A percentile compares a stretch with the other conserved stretches of the same genome.
Evolutionary conservation across 2,113 vertebrate genomes (phyloP).

Genomic region (Tenrec ecaudatus): DNA sequence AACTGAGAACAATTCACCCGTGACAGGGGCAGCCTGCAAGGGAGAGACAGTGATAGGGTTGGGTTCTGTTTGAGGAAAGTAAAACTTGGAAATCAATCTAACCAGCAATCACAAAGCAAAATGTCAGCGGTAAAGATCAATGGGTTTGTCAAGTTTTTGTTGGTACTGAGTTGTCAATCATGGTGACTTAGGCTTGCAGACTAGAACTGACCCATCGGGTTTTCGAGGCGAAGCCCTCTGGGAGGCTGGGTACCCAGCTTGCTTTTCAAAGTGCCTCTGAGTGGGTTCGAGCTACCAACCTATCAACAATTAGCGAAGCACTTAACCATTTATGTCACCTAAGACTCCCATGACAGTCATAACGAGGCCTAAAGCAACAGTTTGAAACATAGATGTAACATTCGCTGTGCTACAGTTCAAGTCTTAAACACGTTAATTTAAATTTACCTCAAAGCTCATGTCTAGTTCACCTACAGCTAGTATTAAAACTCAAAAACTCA

Average conservation of each 20-base stretch:
- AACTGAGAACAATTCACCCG: constrained; percentile 87
- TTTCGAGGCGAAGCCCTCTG: neutral
- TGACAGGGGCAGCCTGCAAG: constrained; percentile 90
- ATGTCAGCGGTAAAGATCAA: constrained; percentile 9
- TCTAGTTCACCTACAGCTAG: too few species aligned
- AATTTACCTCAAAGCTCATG: too few species aligned
- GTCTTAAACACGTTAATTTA: too few species aligned
- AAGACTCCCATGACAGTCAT: neutral
- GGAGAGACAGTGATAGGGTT: constrained; percentile 28
- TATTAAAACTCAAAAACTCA: too few species aligned
- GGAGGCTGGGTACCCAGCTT: neutral
- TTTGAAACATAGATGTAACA: constrained; percentile 9
- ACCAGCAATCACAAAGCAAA: neutral
- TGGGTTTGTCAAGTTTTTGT: neutral
- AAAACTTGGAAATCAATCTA: constrained; percentile 49
- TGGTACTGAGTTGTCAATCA: neutral
- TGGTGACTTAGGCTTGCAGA: neutral
- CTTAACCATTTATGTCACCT: neutral
- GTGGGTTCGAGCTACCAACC: neutral
- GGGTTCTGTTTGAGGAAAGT: neutral
- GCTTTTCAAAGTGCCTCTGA: neutral
- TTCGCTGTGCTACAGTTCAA: neutral
- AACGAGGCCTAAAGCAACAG: constrained; percentile 13
- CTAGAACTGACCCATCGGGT: neutral
- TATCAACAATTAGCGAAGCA: neutral